Evolutionary conservation across 2,113 vertebrate genomes (phyloP), one percentile per base, ranked within the genome.

Genomic region (Halichoerus grypus): DNA sequence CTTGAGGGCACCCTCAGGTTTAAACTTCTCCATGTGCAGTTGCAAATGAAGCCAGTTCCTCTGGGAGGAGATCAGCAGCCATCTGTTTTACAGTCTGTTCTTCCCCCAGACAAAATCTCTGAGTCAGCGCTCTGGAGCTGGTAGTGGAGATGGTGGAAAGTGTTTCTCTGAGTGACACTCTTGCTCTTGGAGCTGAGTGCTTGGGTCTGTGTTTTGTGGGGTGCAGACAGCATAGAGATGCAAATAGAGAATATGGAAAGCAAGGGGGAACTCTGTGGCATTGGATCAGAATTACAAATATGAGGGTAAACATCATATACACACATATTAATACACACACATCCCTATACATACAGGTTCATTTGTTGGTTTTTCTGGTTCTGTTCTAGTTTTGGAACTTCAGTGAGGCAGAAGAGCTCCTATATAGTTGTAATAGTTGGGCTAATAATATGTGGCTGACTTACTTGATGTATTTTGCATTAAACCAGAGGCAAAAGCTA

Each of bases 41-140:
- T 84, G 24, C 28, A 97, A 69, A 91, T 85, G 65, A 91, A 95
- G 51, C 24, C 46, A 63, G 15, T 96, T 92, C 39, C 33, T 74
- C 93, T 80, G 14, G 33, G 55, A 92, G 28, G 69, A 59, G 26
- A 57, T 82, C 91, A 85, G 33, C 12, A 53, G 13, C 24, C 67
- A 72, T 89, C 33, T 93, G 55, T 94, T 96, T 92, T 67, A 57
- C 12, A 92, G 14, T 63, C 79, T 96, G 18, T 77, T 91, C 74
- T 69, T 49, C 33, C 26, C 13, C 22, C n/a, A 53, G 12, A 51
- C 33, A 91, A 88, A 88, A 93, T 69, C 59, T 92, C 72, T 86
- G 42, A 81, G 57, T 94, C 39, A 67, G 12, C 16, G 3, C 26
- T 88, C n/a, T 86, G 19, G 79, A 88, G n/a, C 42, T 93, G 21